These are phyloP conservation scores for Channallabes apus DNA, from an alignment of 2,797 vertebrate species.

Conservation along the genomic window DNA sequence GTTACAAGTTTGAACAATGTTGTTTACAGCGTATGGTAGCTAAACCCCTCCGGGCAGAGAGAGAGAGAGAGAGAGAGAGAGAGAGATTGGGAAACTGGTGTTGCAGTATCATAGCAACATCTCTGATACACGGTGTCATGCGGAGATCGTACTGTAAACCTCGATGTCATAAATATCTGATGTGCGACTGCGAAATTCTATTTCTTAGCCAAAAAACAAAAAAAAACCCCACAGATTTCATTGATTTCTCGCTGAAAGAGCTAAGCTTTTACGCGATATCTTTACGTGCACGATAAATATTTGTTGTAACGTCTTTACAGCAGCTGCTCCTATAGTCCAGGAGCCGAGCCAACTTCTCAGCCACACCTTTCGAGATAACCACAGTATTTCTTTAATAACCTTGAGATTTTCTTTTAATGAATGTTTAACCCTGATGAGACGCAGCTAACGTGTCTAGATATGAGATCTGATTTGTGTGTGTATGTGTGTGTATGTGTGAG, in stretches of 20 bases:
- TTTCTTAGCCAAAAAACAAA: neutral
- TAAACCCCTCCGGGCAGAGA: neutral
- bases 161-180: neutral
- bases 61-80: neutral
- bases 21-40: constrained; percentile 21
- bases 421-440: neutral
- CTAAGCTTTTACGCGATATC: neutral
- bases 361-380: constrained; percentile 17
- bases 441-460: neutral
- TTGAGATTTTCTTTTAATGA: neutral
- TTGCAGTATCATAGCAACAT: neutral
- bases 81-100: neutral
- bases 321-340: neutral
- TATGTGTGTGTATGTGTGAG: no score
- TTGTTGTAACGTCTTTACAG: neutral
- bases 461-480: neutral
- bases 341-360: constrained; percentile 12
- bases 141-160: neutral
- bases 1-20: constrained; percentile 32
- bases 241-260: neutral
- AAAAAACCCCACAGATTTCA: neutral
- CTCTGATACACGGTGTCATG: neutral
- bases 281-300: neutral
- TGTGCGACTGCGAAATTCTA: no score
- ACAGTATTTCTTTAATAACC: constrained; percentile 3